A percentile compares a stretch with the other conserved stretches of the same genome.
These are phyloP conservation scores for Rhagonycha fulva DNA, from an alignment of 2,888 invertebrate genomes.

Conservation along the genomic window DNA sequence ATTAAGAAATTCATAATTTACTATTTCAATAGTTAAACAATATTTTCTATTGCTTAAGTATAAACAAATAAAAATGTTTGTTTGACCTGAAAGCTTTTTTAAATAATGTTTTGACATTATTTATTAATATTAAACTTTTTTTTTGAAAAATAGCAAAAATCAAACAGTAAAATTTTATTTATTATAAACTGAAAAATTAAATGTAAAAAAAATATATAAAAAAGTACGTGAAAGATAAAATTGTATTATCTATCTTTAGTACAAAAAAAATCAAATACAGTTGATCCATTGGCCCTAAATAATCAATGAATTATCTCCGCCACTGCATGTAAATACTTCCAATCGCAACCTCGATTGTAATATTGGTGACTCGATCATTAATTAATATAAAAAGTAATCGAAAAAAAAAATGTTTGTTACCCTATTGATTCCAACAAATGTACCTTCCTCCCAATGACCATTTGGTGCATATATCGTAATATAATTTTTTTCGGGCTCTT, in stretches of 20 bases:
- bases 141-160: too few relatives aligned
- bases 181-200: too few relatives aligned
- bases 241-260: not conserved
- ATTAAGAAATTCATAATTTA: too few relatives aligned
- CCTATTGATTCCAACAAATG: conserved; percentile 41
- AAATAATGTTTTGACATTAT: too few relatives aligned
- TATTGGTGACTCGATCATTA: not conserved
- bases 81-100: too few relatives aligned
- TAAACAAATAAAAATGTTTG: too few relatives aligned
- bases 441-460: conserved; percentile 53
- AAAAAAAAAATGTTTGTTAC: conserved; percentile 7
- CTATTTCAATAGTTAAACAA: too few relatives aligned
- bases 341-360: not conserved
- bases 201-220: too few relatives aligned
- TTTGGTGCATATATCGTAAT: conserved; percentile 55
- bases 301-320: not conserved
- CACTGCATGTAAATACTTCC: not conserved
- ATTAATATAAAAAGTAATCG: not conserved
- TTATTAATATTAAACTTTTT: too few relatives aligned
- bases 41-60: too few relatives aligned
- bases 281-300: not conserved
- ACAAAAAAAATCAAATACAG: not conserved
- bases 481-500: conserved; percentile 32
- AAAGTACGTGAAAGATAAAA: too few relatives aligned
- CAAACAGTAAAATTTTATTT: too few relatives aligned